Base-by-base conservation (phyloP, 2,113 vertebrate species). In the Calyptommatus sinebrachiatus region DNA sequence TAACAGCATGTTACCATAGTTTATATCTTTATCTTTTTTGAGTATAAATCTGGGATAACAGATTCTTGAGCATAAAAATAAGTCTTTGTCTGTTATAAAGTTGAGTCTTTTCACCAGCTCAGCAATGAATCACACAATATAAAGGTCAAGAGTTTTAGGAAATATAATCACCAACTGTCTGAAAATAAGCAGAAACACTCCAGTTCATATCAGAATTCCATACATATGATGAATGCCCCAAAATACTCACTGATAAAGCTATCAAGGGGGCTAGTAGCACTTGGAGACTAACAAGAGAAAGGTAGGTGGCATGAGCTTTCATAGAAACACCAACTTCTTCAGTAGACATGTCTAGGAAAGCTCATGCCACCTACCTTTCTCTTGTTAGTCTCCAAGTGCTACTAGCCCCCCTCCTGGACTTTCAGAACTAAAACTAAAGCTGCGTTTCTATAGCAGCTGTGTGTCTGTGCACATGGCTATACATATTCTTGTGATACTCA, bases 1-100 rank as follows among this genome's bases (percentile, higher is more conserved):
- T 77, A 85, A 24, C 53, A 79, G 74, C 81, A 78, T 45, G 84
- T 16, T 80, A 87, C 80, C 78, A 71, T 84, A 50, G 61, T 82
- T 79, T 83, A 24, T 83, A 26, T 16, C 80, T 82, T 85, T 76
- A 46, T 5, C 45, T 87, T 83, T 75, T 82, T 84, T 77, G 79
- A 24, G 5, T 61, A n/a, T n/a, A n/a, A 71, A 81, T 60, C 76
- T 79, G 85, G 77, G 8, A 74, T 50, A 46, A 69, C 53, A 62
- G 41, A 75, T 62, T 8, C 65, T 60, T 81, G 31, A 14, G 60
- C 14, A 65, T 71, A 63, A 12, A 62, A 72, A 50, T 26, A 7
- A 29, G 3, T 8, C 16, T 26, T 65, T 62, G 41, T 31, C 21
- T 48, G 31, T 31, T 46, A 35, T 11, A n/a, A 67, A 67, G 14